Evolutionary conservation across 2,797 vertebrate genomes (phyloP).

Genomic region (Hafferia zeledoni): DNA sequence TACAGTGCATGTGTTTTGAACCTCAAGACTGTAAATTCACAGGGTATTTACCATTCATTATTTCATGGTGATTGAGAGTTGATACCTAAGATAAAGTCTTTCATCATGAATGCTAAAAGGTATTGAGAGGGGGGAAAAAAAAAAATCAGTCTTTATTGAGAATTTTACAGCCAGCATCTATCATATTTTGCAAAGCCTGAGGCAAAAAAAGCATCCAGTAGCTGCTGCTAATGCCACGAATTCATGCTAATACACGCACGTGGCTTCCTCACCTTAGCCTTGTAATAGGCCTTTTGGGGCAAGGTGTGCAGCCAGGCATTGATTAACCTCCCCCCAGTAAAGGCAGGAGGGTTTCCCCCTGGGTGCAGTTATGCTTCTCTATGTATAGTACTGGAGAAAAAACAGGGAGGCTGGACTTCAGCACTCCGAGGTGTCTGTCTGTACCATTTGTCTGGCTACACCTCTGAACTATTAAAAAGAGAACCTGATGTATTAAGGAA

Average conservation of each 20-base stretch:
- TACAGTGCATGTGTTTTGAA: not conserved
- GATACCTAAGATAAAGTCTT: not conserved
- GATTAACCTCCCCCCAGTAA: conserved; percentile 18
- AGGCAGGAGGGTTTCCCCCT: not conserved
- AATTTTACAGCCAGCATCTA: conserved; percentile 22
- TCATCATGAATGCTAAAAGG: not conserved
- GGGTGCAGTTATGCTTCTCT: not conserved
- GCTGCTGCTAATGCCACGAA: conserved; percentile 6
- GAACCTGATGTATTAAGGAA: not conserved
- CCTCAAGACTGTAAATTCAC: not conserved
- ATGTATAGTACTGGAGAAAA: not conserved
- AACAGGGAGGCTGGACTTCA: not conserved
- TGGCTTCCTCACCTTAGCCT: conserved; percentile 4
- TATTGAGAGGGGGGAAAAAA: not conserved
- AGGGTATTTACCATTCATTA: not conserved
- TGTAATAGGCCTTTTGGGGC: conserved; percentile 46
- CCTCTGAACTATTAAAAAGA: not conserved
- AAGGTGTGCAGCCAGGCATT: conserved; percentile 25
- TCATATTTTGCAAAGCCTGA: conserved; percentile 1
- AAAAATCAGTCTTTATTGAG: not conserved
- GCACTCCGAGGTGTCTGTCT: not conserved
- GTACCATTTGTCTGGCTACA: not conserved
- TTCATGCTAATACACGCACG: conserved; percentile 24
- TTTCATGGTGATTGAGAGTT: not conserved
- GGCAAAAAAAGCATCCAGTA: conserved; percentile 15